Percentiles rank a stretch among this genome's conserved stretches.
Conservation (phyloP, 37 sponge, comb jelly and placozoan species). For the Oopsacas minuta region DNA sequence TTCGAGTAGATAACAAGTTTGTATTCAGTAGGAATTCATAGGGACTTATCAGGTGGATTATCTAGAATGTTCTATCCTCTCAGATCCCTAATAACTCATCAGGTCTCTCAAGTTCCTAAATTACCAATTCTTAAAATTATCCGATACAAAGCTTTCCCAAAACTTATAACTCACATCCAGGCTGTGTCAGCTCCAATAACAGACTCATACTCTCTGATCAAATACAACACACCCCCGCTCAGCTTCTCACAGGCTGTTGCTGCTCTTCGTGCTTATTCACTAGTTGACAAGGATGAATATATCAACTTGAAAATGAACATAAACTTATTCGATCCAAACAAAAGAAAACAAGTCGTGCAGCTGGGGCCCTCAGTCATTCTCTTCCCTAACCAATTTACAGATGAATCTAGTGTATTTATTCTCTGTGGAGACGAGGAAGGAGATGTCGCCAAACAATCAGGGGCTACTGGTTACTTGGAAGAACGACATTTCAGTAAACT, state of each 20-base stretch:
- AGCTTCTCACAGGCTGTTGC: neutral
- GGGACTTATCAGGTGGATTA: no score
- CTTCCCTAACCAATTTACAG: neutral
- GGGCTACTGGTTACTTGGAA: neutral
- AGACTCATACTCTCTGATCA: neutral
- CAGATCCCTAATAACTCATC: neutral
- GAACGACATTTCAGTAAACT: neutral
- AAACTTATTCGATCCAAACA: neutral
- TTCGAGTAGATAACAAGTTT: no score
- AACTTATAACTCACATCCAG: neutral
- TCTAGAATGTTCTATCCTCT: neutral
- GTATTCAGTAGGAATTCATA: no score
- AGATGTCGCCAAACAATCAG: neutral
- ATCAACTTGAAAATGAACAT: neutral
- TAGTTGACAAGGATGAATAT: neutral
- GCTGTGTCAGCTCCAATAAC: neutral
- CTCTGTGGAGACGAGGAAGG: neutral
- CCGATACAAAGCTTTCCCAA: neutral
- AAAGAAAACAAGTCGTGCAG: neutral
- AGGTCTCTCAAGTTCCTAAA: neutral
- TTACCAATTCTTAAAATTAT: neutral
- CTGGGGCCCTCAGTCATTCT: neutral
- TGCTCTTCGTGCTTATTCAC: neutral
- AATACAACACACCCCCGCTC: neutral
- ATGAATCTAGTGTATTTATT: neutral